phyloP scores from a whole-genome alignment of 2,888 invertebrate genomes.

The Lepeophtheirus nordmannii region DNA sequence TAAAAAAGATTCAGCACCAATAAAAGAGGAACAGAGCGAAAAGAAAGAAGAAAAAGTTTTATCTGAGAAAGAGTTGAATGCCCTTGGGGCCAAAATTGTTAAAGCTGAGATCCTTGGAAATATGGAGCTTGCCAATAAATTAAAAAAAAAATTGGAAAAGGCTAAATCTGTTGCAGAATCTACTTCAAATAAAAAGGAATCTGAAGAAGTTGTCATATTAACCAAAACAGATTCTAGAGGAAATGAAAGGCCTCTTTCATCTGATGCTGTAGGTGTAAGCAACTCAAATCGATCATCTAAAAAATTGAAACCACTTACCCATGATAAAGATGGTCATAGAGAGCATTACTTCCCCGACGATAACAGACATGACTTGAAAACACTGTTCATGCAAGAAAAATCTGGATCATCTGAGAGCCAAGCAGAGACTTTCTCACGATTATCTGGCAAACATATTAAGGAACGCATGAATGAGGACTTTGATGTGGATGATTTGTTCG shows the following conservation, averaged over 20 bases:
- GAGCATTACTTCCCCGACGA: constrained; percentile 74
- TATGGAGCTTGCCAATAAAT: constrained; percentile 32
- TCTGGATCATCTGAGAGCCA: constrained; percentile 56
- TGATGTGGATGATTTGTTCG: constrained; percentile 70
- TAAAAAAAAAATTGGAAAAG: constrained; percentile 28
- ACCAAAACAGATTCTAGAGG: constrained; percentile 42
- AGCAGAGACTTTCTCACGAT: constrained; percentile 59
- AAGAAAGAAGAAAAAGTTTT: constrained; percentile 35
- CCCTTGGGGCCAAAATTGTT: constrained; percentile 69
- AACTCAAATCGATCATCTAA: constrained; percentile 29
- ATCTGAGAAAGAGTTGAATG: constrained; percentile 71
- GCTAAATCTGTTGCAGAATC: constrained; percentile 27
- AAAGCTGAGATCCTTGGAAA: constrained; percentile 90
- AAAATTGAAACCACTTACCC: constrained; percentile 44
- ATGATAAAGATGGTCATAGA: constrained; percentile 50
- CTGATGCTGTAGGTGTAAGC: constrained; percentile 26
- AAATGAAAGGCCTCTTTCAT: constrained; percentile 26
- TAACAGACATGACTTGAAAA: constrained; percentile 64
- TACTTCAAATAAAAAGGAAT: constrained; percentile 26
- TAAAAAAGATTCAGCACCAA: background rate
- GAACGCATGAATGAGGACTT: constrained; percentile 36
- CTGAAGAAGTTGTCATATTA: constrained; percentile 42
- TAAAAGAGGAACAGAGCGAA: constrained; percentile 3
- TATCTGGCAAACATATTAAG: constrained; percentile 43
- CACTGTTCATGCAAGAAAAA: constrained; percentile 59